Conservation (phyloP, 2,113 vertebrate species). For the Grallaria varia region DNA sequence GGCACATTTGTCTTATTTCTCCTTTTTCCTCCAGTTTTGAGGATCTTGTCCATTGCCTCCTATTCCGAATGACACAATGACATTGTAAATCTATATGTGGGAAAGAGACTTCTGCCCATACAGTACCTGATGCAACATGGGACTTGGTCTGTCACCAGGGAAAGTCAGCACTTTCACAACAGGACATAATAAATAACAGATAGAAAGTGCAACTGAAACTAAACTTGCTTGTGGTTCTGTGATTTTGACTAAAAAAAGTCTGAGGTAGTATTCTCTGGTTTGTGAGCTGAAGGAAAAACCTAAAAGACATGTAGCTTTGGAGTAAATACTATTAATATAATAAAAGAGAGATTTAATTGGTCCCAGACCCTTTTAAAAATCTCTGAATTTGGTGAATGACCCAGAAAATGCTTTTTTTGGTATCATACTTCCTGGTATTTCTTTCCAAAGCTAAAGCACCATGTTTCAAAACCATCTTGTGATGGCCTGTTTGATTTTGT, state of each 20-base stretch:
- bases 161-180: background rate
- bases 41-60: background rate
- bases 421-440: background rate
- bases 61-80: background rate
- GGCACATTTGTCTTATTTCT: background rate
- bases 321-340: background rate
- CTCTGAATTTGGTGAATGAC: background rate
- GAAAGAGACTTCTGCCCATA: background rate
- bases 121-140: accelerated
- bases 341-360: background rate
- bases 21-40: background rate
- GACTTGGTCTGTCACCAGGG: background rate
- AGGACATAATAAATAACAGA: background rate
- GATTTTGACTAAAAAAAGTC: background rate
- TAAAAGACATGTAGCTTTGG: background rate
- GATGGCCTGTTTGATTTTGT: conserved; percentile 33
- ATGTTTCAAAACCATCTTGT: background rate
- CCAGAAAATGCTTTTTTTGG: background rate
- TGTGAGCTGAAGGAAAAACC: background rate
- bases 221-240: background rate
- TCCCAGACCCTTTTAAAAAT: background rate
- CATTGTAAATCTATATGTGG: background rate
- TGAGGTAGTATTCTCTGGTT: background rate
- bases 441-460: background rate
- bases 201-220: background rate